Evolutionary conservation across 2,888 invertebrate genomes (phyloP), one percentile per base, ranked within the genome.

Genomic region (Drosophila fulvimacula): DNA sequence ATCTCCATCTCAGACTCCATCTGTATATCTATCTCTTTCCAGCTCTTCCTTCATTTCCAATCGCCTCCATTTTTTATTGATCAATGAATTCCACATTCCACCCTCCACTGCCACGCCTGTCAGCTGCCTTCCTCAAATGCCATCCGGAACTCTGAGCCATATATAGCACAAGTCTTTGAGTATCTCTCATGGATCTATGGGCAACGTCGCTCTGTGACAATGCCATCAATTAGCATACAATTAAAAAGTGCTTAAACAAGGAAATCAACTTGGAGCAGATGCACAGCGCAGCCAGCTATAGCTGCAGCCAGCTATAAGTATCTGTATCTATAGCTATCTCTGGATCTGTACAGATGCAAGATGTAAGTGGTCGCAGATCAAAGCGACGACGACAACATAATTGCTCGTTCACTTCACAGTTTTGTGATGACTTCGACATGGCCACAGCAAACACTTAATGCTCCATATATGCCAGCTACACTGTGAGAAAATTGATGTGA

Each of bases 341-440:
- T 52, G 36, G 13, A 19, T 41, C 55, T 41, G 10, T 48, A 46
- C 38, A 60, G 17, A 41, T 68, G 61, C 41, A 59, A 38, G 27
- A 24, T 56, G 41, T 85, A 88, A 85, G 88, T 88, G 82, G 85
- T 64, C 52, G 58, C 73, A 88, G 83, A 90, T 90, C 90, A 90
- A 90, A 90, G 90, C 83, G 73, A 82, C 81, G 79, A 84, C 76
- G 76, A 79, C 74, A 73, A 82, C 87, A 90, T 90, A 90, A 91
- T 91, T 91, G 90, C 82, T 73, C 19, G 79, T 77, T 69, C 82
- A 90, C 91, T 90, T 90, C 91, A 90, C 90, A 91, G 91, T 88
- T 90, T 80, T 70, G 44, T 68, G 63, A 67, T 57, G 71, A 73
- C 73, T 75, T 61, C 39, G 63, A 73, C 69, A 66, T 72, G 79